phyloP scores from a whole-genome alignment of 1,140 invertebrate species.

The Aphidius ervi region DNA sequence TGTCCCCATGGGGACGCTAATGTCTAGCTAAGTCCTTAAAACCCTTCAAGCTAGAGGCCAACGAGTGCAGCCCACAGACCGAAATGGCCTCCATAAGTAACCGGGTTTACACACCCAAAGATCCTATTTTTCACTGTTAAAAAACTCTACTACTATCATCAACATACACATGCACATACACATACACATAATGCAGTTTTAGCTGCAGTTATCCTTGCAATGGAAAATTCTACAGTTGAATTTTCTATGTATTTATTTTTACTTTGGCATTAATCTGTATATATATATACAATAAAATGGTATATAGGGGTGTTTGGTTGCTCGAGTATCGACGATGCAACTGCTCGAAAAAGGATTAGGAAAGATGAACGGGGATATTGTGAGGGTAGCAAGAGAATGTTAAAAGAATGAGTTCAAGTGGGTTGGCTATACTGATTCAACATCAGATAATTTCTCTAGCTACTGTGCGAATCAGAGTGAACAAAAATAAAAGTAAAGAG shows the following conservation, averaged over 20 bases:
- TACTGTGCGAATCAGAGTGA: not conserved
- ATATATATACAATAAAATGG: not conserved
- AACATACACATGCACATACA: not conserved
- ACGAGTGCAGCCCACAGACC: slow-evolving; percentile 37
- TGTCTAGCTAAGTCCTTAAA: slow-evolving; percentile 52
- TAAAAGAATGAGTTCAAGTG: slow-evolving; percentile 10
- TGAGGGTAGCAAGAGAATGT: not conserved
- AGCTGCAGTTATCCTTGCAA: no score
- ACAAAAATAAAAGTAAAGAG: no score
- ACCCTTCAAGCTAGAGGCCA: slow-evolving; percentile 37
- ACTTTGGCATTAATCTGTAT: slow-evolving; percentile 7
- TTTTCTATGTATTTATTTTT: slow-evolving; percentile 12
- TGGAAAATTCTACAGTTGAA: not conserved
- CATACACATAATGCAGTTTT: not conserved
- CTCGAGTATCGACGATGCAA: slow-evolving; percentile 22
- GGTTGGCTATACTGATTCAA: slow-evolving; percentile 8
- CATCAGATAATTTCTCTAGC: slow-evolving; percentile 25
- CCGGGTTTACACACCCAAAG: slow-evolving; percentile 50
- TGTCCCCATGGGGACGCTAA: slow-evolving; percentile 41
- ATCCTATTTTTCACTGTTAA: slow-evolving; percentile 48
- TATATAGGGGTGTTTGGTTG: not conserved
- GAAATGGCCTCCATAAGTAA: slow-evolving; percentile 52
- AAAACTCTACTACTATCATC: slow-evolving; percentile 37
- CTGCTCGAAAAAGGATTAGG: slow-evolving; percentile 25
- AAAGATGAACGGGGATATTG: slow-evolving; percentile 17